Evolutionary conservation across 2,797 vertebrate genomes (phyloP).

Genomic region (Rallus crepitans): DNA sequence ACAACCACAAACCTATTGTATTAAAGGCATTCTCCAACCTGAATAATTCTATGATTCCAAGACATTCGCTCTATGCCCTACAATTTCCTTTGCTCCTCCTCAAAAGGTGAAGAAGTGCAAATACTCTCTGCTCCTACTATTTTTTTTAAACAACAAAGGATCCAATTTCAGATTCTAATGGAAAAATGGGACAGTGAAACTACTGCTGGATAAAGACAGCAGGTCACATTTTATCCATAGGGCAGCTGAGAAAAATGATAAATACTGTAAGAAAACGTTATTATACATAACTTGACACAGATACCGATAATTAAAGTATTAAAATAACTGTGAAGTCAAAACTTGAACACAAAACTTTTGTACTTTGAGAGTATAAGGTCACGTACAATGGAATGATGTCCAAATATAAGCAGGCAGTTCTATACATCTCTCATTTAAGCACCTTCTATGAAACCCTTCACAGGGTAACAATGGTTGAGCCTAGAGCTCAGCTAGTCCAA

Average conservation of each 20-base stretch:
- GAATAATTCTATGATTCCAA: too few relatives aligned
- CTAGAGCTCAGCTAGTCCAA: neutral
- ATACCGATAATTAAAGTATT: neutral
- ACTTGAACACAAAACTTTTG: neutral
- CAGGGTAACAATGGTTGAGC: neutral
- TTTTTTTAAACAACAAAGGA: neutral
- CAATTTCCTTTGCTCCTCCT: neutral
- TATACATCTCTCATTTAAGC: neutral
- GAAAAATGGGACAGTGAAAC: neutral
- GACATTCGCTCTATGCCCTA: neutral
- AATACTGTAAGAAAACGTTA: too few relatives aligned
- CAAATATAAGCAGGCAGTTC: neutral
- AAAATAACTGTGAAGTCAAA: neutral
- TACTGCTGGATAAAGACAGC: neutral
- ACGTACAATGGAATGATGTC: fast-evolving
- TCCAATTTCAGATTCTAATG: neutral
- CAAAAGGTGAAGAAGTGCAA: neutral
- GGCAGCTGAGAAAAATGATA: too few relatives aligned
- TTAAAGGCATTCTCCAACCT: too few relatives aligned
- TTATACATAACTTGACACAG: neutral
- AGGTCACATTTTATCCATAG: neutral
- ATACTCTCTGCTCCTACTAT: neutral
- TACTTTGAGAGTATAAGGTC: neutral
- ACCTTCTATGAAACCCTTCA: neutral
- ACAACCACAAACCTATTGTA: too few relatives aligned